Percentiles rank a stretch among this genome's conserved stretches.
Conservation (phyloP, 1,140 invertebrate genomes). For the Gryllus bimaculatus region DNA sequence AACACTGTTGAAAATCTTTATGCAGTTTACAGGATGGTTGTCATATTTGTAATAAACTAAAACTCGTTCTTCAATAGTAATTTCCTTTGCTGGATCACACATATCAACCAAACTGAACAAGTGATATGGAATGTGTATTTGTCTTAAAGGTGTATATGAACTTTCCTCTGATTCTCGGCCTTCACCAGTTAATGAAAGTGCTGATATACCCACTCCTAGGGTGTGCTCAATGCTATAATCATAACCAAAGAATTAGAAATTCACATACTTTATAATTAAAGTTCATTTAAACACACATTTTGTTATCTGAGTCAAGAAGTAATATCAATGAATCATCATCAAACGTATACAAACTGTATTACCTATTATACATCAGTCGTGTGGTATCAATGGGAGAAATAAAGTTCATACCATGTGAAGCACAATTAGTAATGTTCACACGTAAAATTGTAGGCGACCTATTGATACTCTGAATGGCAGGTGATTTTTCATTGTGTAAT, state of each 20-base stretch:
- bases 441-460: conserved; percentile 73
- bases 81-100: conserved; percentile 87
- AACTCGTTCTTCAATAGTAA: conserved; percentile 81
- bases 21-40: conserved; percentile 90
- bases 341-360: conserved; percentile 10
- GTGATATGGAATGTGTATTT: conserved; percentile 82
- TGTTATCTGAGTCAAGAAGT: background rate
- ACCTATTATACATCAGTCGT: conserved; percentile 37
- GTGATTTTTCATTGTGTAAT: conserved; percentile 88
- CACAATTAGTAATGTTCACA: conserved; percentile 74
- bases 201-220: conserved; percentile 79
- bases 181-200: conserved; percentile 84
- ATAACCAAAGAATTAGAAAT: background rate
- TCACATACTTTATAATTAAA: too few species aligned
- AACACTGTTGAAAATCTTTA: conserved; percentile 89
- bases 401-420: conserved; percentile 85
- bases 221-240: conserved; percentile 63
- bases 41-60: conserved; percentile 96
- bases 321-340: background rate
- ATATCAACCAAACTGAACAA: conserved; percentile 94
- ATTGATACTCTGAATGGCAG: conserved; percentile 81
- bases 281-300: too few species aligned
- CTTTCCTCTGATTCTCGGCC: conserved; percentile 78
- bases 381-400: conserved; percentile 73
- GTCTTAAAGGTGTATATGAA: conserved; percentile 73